These are phyloP conservation scores for Leptopilina syphax DNA, from an alignment of 2,888 invertebrate species.

Conservation along the genomic window DNA sequence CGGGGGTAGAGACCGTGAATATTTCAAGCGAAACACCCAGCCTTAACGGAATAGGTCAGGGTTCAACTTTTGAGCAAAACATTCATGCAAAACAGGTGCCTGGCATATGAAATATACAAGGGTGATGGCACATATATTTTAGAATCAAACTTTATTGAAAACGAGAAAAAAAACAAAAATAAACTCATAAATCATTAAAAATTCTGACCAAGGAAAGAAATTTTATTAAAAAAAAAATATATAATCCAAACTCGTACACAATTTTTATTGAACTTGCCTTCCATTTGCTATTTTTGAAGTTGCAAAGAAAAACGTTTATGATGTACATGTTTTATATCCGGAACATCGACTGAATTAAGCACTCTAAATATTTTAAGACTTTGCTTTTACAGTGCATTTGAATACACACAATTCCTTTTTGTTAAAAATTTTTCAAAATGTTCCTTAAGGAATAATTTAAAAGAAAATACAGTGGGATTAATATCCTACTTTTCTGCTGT, in stretches of 20 bases:
- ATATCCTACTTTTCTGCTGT: too few relatives aligned
- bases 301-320: neutral
- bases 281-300: neutral
- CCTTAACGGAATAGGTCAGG: conserved; percentile 38
- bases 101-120: conserved; percentile 18
- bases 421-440: too few relatives aligned
- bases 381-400: too few relatives aligned
- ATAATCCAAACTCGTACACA: neutral
- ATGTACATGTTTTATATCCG: too few relatives aligned
- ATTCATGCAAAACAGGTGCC: conserved; percentile 29
- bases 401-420: too few relatives aligned
- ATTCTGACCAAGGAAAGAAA: neutral
- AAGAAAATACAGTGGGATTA: too few relatives aligned
- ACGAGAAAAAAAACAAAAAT: neutral
- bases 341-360: too few relatives aligned
- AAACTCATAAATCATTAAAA: conserved; percentile 13
- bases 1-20: conserved; percentile 19
- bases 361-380: too few relatives aligned
- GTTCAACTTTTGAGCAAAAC: neutral
- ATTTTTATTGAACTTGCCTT: neutral
- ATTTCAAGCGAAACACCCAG: conserved; percentile 15
- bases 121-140: conserved; percentile 15
- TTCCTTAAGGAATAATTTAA: too few relatives aligned
- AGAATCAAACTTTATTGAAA: conserved; percentile 1
- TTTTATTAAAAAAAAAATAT: neutral